These are phyloP conservation scores for Tromatobia lineatoria DNA, from an alignment of 2,888 invertebrate species.

Conservation along the genomic window DNA sequence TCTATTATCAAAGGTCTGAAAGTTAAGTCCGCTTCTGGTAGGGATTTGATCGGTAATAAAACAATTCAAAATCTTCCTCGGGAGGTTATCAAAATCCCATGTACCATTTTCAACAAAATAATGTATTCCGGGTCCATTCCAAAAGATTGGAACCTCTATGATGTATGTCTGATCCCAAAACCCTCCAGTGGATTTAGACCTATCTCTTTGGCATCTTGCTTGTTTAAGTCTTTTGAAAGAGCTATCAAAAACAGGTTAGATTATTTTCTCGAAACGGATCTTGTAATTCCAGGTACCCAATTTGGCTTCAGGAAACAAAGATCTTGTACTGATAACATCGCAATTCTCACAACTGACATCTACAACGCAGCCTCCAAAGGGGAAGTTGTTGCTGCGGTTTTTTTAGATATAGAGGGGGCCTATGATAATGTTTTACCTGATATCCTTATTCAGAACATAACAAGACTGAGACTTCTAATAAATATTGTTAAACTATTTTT, in stretches of 20 bases:
- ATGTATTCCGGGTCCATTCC: conserved; percentile 23
- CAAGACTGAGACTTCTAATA: background rate
- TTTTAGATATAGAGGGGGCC: too few relatives aligned
- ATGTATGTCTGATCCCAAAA: conserved; percentile 49
- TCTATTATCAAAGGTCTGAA: conserved; percentile 20
- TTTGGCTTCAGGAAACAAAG: conserved; percentile 17
- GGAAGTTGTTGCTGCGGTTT: conserved; percentile 8
- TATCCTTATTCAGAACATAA: background rate
- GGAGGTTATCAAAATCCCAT: background rate
- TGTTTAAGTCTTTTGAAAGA: conserved; percentile 48
- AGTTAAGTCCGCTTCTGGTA: conserved; percentile 27
- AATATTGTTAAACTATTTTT: background rate
- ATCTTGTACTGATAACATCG: conserved; percentile 10
- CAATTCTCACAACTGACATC: conserved; percentile 16
- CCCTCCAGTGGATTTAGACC: conserved; percentile 23
- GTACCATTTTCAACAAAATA: conserved; percentile 35
- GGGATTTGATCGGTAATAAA: conserved; percentile 36
- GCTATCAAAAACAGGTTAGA: conserved; percentile 43
- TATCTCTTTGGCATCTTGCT: conserved; percentile 41
- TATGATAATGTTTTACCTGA: conserved; percentile 22
- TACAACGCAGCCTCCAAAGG: background rate
- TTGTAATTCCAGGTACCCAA: conserved; percentile 13
- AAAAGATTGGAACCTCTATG: conserved; percentile 25
- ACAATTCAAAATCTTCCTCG: too few relatives aligned
- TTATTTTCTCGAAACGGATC: conserved; percentile 43